Conservation (phyloP, 2,797 vertebrate genomes). For the Silurus lanzhouensis region DNA sequence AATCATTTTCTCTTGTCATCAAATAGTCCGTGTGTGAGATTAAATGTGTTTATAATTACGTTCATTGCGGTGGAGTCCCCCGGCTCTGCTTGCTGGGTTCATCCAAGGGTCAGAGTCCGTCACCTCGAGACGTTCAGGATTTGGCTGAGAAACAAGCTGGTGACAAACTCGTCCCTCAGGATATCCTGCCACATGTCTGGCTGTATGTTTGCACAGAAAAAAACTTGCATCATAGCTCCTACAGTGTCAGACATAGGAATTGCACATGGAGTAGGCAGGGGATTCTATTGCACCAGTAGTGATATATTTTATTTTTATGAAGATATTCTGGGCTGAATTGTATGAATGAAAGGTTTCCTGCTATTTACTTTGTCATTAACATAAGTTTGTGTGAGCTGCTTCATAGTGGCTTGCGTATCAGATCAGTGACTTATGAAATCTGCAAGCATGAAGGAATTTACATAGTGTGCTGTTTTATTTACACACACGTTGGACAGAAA, state of each 20-base stretch:
- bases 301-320: not conserved
- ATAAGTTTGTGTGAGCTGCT: not conserved
- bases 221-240: slow-evolving; percentile 31
- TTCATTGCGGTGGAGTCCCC: slow-evolving; percentile 42
- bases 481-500: not conserved
- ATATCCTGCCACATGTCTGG: slow-evolving; percentile 66
- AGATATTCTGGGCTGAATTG: not conserved
- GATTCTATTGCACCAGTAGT: not conserved
- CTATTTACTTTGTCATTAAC: no score
- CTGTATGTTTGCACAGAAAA: slow-evolving; percentile 56
- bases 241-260: slow-evolving; percentile 27
- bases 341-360: not conserved
- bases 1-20: slow-evolving; percentile 5
- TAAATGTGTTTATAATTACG: slow-evolving; percentile 47
- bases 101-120: slow-evolving; percentile 61
- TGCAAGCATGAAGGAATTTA: not conserved
- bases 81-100: slow-evolving; percentile 48
- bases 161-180: slow-evolving; percentile 68
- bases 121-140: slow-evolving; percentile 59
- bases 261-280: not conserved
- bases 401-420: not conserved
- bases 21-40: slow-evolving; percentile 13
- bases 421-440: not conserved
- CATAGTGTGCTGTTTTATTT: not conserved
- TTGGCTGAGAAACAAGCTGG: slow-evolving; percentile 62